Evolutionary conservation across 2,888 invertebrate species (phyloP), one percentile per base, ranked within the genome.

Genomic region (Scaptomyza reducta): DNA sequence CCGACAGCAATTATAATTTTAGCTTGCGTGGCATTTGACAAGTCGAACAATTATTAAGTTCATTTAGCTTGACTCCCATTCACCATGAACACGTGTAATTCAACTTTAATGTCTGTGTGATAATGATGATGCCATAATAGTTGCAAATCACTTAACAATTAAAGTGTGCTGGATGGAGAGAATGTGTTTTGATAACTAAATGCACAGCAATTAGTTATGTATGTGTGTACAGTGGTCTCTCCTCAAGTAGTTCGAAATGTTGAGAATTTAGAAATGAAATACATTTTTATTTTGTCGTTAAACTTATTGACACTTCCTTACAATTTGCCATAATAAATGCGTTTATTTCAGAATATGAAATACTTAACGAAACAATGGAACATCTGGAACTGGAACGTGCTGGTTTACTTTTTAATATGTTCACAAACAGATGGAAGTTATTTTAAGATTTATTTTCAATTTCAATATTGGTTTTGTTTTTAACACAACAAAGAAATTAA

Each of bases 61-160:
- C 67, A 71, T 27, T 75, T 60, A 25, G 40, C 14, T 46, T 25
- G 41, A 58, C 47, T 56, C 14, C 22, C 51, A 50, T 58, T 54
- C 45, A 50, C 41, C 13, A 1, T 7, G 4, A 5, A 41, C 25
- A 63, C 35, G 25, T 57, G 41, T 50, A 49, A 55, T 25, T 35
- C 4, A 1, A 25, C 11, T 50, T 50, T 14, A 25, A 22, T 50
- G 9, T n/a, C 10, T 9, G 9, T 16, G 25, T 45, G n/a, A 35
- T 74, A 65, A 78, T 61, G 62, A 58, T 69, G 67, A 70, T 67
- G 70, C 25, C 53, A 38, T 77, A 68, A 74, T 68, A 70, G 67
- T 56, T 58, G 56, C 47, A 70, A 57, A 73, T 77, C 74, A 53
- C 59, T 22, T 22, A 22, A 22, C 66, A 61, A 84, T 87, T 77